phyloP scores from a whole-genome alignment of 2,888 invertebrate genomes.

The Thymelicus sylvestris region DNA sequence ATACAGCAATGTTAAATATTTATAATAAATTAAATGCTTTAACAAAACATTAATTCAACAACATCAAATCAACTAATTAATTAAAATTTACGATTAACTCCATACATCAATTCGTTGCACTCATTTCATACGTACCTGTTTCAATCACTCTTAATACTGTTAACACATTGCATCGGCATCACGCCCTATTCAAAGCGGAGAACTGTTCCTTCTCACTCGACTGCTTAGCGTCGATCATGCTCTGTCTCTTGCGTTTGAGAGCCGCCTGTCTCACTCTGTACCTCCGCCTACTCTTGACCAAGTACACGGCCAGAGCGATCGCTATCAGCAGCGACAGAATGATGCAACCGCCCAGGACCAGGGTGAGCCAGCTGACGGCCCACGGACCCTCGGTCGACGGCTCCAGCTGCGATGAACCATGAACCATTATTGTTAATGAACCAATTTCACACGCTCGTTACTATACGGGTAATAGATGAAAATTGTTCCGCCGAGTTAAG shows the following conservation, averaged over 20 bases:
- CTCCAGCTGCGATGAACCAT: constrained; percentile 63
- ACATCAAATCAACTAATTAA: neutral
- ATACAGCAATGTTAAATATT: neutral
- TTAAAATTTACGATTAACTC: neutral
- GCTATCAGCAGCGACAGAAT: constrained; percentile 62
- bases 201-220: constrained; percentile 69
- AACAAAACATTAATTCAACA: no score
- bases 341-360: constrained; percentile 66
- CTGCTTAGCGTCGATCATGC: constrained; percentile 58
- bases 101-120: neutral
- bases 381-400: constrained; percentile 56
- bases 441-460: constrained; percentile 15
- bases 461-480: constrained; percentile 11
- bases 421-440: neutral
- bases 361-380: constrained; percentile 56
- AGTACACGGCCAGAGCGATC: constrained; percentile 65
- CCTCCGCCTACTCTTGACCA: constrained; percentile 63
- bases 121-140: no score
- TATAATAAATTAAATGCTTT: no score
- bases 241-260: constrained; percentile 68
- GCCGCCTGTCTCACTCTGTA: constrained; percentile 64
- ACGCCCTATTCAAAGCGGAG: constrained; percentile 66
- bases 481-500: constrained; percentile 5
- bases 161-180: constrained; percentile 36
- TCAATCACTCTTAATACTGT: constrained; percentile 11